A percentile compares a stretch with the other conserved stretches of the same genome.
These are phyloP conservation scores for Bombus sibiricus DNA, from an alignment of 1,140 invertebrate species.

Conservation along the genomic window DNA sequence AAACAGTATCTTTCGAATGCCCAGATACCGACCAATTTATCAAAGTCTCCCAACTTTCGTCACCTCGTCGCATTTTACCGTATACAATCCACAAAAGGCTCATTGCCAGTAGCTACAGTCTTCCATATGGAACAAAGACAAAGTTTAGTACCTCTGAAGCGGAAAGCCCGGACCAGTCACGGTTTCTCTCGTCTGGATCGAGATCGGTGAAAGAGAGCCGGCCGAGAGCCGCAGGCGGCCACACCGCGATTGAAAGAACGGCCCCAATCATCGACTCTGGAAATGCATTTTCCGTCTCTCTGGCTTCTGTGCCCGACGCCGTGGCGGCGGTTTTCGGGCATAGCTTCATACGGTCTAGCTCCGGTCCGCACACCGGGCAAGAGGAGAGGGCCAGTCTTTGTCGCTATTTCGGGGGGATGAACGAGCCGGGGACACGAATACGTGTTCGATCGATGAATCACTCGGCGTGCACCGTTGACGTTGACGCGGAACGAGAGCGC, in stretches of 20 bases:
- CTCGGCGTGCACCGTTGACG: slow-evolving; percentile 74
- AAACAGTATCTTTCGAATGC: no score
- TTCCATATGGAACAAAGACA: neutral
- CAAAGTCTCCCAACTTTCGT: neutral
- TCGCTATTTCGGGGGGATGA: slow-evolving; percentile 74
- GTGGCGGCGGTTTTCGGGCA: slow-evolving; percentile 60
- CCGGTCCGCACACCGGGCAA: slow-evolving; percentile 14
- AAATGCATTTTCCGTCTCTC: slow-evolving; percentile 69
- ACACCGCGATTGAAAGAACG: slow-evolving; percentile 51
- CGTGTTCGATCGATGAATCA: slow-evolving; percentile 77
- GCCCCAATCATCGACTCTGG: slow-evolving; percentile 57
- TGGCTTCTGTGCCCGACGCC: slow-evolving; percentile 60
- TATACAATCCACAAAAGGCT: neutral
- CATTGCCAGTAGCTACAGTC: neutral
- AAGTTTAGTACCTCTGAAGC: neutral
- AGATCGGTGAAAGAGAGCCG: slow-evolving; percentile 38
- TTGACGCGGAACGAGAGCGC: slow-evolving; percentile 70
- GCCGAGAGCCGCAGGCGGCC: slow-evolving; percentile 38
- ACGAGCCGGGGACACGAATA: slow-evolving; percentile 67
- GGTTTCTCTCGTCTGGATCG: neutral
- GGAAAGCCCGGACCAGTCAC: no score
- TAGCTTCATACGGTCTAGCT: slow-evolving; percentile 34
- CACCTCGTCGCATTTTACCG: neutral
- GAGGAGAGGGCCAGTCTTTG: slow-evolving; percentile 71
- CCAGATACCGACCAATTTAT: neutral